These are phyloP conservation scores for Coelogynopora nodosa DNA, from an alignment of 2,888 invertebrate species.

Conservation along the genomic window DNA sequence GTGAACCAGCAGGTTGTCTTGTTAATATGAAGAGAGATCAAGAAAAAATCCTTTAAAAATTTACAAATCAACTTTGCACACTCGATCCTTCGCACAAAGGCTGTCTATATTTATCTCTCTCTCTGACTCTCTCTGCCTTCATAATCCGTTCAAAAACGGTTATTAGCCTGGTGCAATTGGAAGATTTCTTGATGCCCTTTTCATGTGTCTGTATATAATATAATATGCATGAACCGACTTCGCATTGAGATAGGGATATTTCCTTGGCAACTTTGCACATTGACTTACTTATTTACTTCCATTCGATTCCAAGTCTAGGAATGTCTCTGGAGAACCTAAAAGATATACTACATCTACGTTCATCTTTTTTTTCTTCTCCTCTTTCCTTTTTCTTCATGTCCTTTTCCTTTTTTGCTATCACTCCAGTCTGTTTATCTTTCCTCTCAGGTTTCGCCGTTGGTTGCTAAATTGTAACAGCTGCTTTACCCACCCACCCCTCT, in stretches of 20 bases:
- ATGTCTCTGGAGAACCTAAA: neutral
- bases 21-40: neutral
- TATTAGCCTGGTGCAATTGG: too few species aligned
- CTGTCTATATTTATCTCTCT: too few species aligned
- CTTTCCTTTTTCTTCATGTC: too few species aligned
- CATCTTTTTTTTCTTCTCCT: neutral
- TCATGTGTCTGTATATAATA: too few species aligned
- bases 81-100: too few species aligned
- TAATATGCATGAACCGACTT: too few species aligned
- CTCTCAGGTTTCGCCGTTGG: too few species aligned
- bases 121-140: too few species aligned
- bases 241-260: too few species aligned
- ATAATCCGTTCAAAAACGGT: too few species aligned
- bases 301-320: neutral
- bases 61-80: too few species aligned
- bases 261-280: neutral
- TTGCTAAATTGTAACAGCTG: neutral
- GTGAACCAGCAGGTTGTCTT: neutral
- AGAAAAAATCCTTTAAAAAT: neutral
- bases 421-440: neutral
- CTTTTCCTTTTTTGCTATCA: neutral
- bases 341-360: neutral
- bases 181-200: too few species aligned
- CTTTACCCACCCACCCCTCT: neutral
- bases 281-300: neutral